Conservation (phyloP, 2,797 vertebrate genomes). For the Babyrousa celebensis region DNA sequence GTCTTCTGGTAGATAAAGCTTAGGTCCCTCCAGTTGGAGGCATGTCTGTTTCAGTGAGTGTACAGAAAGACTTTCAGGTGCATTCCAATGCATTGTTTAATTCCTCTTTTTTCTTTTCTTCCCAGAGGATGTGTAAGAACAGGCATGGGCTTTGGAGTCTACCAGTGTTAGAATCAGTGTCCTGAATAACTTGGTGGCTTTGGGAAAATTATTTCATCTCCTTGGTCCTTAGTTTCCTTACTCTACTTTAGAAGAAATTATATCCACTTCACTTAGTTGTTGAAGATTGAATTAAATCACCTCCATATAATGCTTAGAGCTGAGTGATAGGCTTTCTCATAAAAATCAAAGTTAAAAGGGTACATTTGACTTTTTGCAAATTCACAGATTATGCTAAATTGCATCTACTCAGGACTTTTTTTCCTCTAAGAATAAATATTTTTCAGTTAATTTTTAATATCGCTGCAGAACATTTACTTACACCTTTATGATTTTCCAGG, state of each 20-base stretch:
- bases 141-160: not conserved
- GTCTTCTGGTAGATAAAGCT: not conserved
- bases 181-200: not conserved
- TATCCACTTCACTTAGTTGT: not conserved
- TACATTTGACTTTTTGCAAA: slow-evolving; percentile 30
- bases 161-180: not conserved
- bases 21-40: not conserved
- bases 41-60: not conserved
- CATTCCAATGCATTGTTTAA: not conserved
- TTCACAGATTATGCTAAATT: slow-evolving; percentile 28
- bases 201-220: not conserved
- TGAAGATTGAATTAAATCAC: not conserved
- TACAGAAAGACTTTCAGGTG: not conserved
- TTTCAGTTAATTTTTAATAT: slow-evolving; percentile 54
- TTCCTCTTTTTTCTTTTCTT: slow-evolving; percentile 20
- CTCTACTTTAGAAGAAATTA: slow-evolving; percentile 27
- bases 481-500: slow-evolving; percentile 32
- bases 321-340: slow-evolving; percentile 2
- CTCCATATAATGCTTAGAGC: slow-evolving; percentile 9
- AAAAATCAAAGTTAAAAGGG: slow-evolving; percentile 53
- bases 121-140: not conserved
- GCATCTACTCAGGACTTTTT: not conserved
- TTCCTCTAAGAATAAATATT: not conserved
- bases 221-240: slow-evolving; percentile 55
- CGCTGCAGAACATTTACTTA: slow-evolving; percentile 49